phyloP scores from a whole-genome alignment of 2,113 vertebrate genomes.

The Scomber colias region DNA sequence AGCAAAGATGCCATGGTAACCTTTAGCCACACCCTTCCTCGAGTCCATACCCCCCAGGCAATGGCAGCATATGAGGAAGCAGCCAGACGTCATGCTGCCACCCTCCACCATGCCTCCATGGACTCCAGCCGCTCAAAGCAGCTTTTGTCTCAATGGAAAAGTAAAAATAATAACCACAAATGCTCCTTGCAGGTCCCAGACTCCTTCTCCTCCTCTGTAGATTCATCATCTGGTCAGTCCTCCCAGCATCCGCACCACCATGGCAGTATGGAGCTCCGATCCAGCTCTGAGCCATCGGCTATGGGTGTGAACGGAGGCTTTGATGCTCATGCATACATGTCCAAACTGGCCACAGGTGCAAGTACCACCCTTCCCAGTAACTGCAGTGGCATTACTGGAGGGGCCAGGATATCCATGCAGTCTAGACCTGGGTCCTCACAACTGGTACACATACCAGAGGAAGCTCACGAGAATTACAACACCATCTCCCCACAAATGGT shows the following conservation, averaged over 20 bases:
- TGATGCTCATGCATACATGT: constrained; percentile 68
- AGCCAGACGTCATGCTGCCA: constrained; percentile 89
- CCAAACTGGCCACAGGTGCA: constrained; percentile 91
- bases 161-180: constrained; percentile 93
- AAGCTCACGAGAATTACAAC: constrained; percentile 91
- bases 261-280: constrained; percentile 92
- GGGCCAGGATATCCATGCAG: constrained; percentile 92
- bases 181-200: constrained; percentile 84
- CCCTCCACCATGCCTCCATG: constrained; percentile 91
- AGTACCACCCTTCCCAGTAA: constrained; percentile 89
- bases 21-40: constrained; percentile 97
- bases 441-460: constrained; percentile 97
- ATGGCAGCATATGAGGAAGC: constrained; percentile 90
- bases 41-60: constrained; percentile 89
- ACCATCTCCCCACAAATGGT: constrained; percentile 86
- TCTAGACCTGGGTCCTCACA: constrained; percentile 96
- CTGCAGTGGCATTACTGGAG: constrained; percentile 91
- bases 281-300: constrained; percentile 89
- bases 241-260: constrained; percentile 83
- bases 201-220: constrained; percentile 75
- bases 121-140: constrained; percentile 96
- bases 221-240: constrained; percentile 88
- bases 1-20: constrained; percentile 86
- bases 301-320: constrained; percentile 90
- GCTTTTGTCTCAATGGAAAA: constrained; percentile 97